phyloP scores from a whole-genome alignment of 2,797 vertebrate genomes.

The Dendrocincla tyrannina region DNA sequence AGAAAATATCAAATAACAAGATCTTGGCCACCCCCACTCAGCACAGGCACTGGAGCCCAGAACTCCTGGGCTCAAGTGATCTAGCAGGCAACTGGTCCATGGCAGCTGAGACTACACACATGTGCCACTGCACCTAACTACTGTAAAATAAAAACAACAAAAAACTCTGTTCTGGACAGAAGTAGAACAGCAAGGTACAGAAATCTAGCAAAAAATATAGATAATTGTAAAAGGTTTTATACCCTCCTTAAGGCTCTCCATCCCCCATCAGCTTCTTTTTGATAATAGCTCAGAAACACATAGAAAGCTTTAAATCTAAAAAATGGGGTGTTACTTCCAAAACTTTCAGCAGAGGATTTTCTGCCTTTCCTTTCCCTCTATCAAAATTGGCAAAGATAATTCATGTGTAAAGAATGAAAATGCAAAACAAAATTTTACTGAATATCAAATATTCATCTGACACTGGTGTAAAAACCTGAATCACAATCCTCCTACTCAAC shows the following conservation, averaged over 20 bases:
- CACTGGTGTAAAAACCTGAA: neutral
- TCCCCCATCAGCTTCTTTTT: neutral
- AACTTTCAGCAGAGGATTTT: neutral
- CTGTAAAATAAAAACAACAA: neutral
- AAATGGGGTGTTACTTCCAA: neutral
- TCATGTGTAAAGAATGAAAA: neutral
- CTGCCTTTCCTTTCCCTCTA: neutral
- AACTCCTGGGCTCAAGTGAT: neutral
- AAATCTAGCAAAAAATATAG: neutral
- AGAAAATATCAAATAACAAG: neutral
- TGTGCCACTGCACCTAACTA: neutral
- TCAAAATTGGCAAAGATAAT: neutral
- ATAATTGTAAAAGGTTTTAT: neutral
- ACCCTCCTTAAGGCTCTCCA: neutral
- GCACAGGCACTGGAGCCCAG: neutral
- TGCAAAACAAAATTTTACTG: neutral
- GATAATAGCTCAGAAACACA: neutral
- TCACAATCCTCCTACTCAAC: neutral
- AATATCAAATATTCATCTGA: neutral
- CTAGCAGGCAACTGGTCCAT: neutral
- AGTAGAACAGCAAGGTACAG: neutral
- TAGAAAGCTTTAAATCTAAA: neutral
- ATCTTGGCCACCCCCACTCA: neutral
- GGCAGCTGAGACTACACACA: neutral
- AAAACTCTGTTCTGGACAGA: neutral